phyloP scores from a whole-genome alignment of 2,888 invertebrate genomes.

The Opisthograptis luteolata region DNA sequence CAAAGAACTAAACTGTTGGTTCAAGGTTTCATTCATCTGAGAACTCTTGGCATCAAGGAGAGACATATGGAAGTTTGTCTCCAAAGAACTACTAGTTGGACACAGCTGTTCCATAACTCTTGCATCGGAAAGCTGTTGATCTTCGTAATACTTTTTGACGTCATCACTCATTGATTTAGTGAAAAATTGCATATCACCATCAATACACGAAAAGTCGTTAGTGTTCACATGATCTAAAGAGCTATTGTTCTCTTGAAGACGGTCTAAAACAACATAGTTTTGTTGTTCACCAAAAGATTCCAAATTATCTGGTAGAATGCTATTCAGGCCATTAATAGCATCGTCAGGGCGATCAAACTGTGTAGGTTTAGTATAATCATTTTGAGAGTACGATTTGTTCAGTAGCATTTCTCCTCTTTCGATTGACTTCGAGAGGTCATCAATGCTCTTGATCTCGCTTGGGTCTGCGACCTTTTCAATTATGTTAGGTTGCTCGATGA shows the following conservation, averaged over 20 bases:
- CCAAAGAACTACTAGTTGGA: conserved; percentile 67
- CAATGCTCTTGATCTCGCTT: conserved; percentile 79
- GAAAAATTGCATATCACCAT: conserved; percentile 78
- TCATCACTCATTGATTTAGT: conserved; percentile 80
- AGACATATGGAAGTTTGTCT: conserved; percentile 72
- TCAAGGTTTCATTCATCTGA: conserved; percentile 62
- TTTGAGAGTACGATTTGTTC: conserved; percentile 58
- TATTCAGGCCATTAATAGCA: conserved; percentile 69
- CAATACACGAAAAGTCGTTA: conserved; percentile 75
- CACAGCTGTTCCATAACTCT: conserved; percentile 72
- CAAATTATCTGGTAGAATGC: conserved; percentile 72
- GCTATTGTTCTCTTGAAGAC: conserved; percentile 60
- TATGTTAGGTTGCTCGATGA: conserved; percentile 80
- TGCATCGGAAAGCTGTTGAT: conserved; percentile 67
- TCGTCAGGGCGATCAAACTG: conserved; percentile 65
- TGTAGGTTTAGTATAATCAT: conserved; percentile 57
- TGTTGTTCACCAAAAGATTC: conserved; percentile 75
- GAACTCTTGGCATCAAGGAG: conserved; percentile 68
- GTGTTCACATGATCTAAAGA: conserved; percentile 62
- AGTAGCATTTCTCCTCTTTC: conserved; percentile 75
- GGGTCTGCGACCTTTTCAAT: conserved; percentile 79
- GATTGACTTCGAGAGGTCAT: conserved; percentile 78
- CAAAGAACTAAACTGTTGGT: conserved; percentile 63
- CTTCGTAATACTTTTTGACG: conserved; percentile 77
- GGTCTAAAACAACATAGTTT: conserved; percentile 71